Conservation (phyloP, 1,140 invertebrate genomes). For the Akabosia matsudoensis region DNA sequence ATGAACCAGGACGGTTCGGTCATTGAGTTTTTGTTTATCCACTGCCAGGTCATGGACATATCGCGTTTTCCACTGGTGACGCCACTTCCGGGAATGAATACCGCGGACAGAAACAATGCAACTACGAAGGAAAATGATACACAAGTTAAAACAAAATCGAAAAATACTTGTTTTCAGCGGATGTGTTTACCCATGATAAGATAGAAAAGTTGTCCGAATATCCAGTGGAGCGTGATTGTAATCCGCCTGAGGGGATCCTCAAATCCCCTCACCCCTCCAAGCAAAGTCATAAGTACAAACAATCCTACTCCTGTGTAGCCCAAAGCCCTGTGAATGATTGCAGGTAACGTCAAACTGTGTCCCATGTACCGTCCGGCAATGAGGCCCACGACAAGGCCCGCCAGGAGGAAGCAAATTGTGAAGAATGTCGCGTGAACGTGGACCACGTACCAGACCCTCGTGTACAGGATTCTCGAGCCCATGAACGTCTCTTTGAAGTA, state of each 20-base stretch:
- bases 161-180: background rate
- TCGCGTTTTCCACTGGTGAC: background rate
- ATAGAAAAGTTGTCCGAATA: background rate
- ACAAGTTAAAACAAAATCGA: background rate
- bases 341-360: background rate
- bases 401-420: background rate
- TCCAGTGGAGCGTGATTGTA: background rate
- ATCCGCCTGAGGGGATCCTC: background rate
- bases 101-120: background rate
- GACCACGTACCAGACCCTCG: background rate
- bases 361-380: background rate
- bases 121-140: background rate
- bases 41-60: background rate
- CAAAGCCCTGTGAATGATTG: background rate
- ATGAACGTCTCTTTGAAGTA: constrained; percentile 8
- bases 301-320: background rate
- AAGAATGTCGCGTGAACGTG: background rate
- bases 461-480: background rate
- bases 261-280: background rate
- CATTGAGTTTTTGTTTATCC: background rate
- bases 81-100: constrained; percentile 11
- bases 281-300: background rate
- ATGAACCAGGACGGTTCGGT: background rate
- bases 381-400: background rate
- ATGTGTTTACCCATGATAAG: background rate